Base-by-base conservation (phyloP, 2,888 invertebrate species). In the Phlogophora meticulosa region DNA sequence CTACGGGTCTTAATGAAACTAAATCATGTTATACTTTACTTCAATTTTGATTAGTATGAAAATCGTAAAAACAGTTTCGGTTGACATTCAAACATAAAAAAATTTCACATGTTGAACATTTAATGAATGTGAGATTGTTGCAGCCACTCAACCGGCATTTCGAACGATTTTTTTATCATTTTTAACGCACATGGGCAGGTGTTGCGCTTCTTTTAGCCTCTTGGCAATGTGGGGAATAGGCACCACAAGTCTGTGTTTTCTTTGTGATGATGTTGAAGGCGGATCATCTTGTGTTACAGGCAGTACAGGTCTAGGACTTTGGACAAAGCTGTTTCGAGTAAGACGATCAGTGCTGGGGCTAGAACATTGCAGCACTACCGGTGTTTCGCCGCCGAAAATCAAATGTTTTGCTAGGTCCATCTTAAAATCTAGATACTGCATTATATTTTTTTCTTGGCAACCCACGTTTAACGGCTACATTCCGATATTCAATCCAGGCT, bases 31-130 rank as follows among this genome's bases (percentile, higher is more conserved):
- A 49, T 49, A 51, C 51, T 34, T 51, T 51, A 51, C 17, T 51
- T 34, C 17, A 17, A 17, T 34, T 17, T 51, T 51, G 17, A 51
- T 51, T 51, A 51, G 32, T 51, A 32, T 49, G 34, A 34, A 20
- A 51, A 51, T 51, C 34, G 13, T 17, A 51, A 51, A 20, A 51
- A 51, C 49, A 49, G 34, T 51, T 55, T 24, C 24, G 7, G 7
- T 55, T 55, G 53, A 55, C 40, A 40, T 40, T 28, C 7, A 55
- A 55, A 55, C 53, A 55, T 55, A 38, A 38, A 24, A 34, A 55
- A 28, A 38, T 2, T n/a, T 40, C n/a, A 24, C 38, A 53, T 24
- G 40, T 55, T 24, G 13, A 28, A 40, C 53, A 55, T 55, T 55
- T 28, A 24, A 53, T n/a, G 53, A 55, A 55, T 24, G 53, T 55